These are phyloP conservation scores for Enteromius thamalakanensis DNA, from an alignment of 2,797 vertebrate genomes.

Conservation along the genomic window DNA sequence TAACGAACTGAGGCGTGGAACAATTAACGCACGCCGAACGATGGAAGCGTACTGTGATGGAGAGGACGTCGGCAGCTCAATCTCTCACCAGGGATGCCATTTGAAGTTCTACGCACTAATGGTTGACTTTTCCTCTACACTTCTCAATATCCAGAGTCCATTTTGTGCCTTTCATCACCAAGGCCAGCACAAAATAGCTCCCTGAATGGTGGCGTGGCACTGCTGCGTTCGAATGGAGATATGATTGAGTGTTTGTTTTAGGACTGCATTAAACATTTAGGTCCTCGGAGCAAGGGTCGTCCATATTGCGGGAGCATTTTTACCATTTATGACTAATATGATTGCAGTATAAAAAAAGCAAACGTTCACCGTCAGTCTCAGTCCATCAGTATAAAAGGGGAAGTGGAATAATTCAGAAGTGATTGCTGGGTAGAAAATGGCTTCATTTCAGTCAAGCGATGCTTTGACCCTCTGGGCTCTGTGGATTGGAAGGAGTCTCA, in stretches of 20 bases:
- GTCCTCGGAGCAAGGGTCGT: constrained; percentile 17
- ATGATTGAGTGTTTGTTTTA: constrained; percentile 33
- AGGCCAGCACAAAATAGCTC: constrained; percentile 47
- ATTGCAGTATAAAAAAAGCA: constrained; percentile 45
- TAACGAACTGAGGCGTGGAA: constrained; percentile 62
- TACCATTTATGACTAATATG: constrained; percentile 41
- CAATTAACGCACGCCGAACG: constrained; percentile 56
- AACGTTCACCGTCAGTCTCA: constrained; percentile 23
- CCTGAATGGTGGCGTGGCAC: constrained; percentile 14
- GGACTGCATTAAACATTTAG: constrained; percentile 7
- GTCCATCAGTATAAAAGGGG: constrained; percentile 48
- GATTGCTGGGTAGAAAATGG: constrained; percentile 27
- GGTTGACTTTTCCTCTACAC: constrained; percentile 36
- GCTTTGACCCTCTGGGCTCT: constrained; percentile 33
- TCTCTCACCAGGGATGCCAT: constrained; percentile 42
- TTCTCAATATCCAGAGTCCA: constrained; percentile 51
- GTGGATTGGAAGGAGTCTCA: constrained; percentile 29
- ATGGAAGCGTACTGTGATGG: constrained; percentile 46
- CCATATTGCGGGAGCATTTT: background rate
- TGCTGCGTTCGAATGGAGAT: constrained; percentile 18
- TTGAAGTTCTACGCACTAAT: constrained; percentile 45
- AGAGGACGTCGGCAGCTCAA: constrained; percentile 39
- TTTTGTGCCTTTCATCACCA: constrained; percentile 49
- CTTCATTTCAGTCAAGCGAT: constrained; percentile 27
- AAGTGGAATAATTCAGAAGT: constrained; percentile 38